phyloP scores from a whole-genome alignment of 2,888 invertebrate genomes.

The Balanococcus diminutus region DNA sequence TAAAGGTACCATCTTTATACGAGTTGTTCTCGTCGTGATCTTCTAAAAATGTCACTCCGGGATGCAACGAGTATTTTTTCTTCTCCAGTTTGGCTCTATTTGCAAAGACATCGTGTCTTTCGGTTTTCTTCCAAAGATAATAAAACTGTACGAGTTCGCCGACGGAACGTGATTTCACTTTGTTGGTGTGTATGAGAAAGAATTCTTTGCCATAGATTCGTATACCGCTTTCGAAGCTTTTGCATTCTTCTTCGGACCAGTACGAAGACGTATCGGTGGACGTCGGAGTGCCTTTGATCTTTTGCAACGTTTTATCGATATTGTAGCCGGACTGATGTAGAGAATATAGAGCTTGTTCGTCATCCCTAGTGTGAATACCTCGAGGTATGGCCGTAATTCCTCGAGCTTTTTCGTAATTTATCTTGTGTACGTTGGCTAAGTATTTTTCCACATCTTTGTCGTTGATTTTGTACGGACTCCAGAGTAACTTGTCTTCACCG shows the following conservation, averaged over 20 bases:
- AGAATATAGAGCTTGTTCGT: slow-evolving; percentile 87
- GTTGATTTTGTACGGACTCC: slow-evolving; percentile 83
- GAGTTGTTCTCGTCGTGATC: slow-evolving; percentile 57
- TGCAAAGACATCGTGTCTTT: slow-evolving; percentile 88
- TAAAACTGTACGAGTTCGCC: slow-evolving; percentile 97
- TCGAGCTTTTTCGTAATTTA: slow-evolving; percentile 61
- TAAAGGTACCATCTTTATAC: slow-evolving; percentile 61
- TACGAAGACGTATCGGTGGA: slow-evolving; percentile 70
- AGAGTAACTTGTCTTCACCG: slow-evolving; percentile 84
- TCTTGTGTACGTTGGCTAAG: slow-evolving; percentile 66
- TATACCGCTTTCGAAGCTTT: slow-evolving; percentile 94
- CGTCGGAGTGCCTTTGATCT: slow-evolving; percentile 58
- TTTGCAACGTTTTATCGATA: slow-evolving; percentile 81
- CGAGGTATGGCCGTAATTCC: slow-evolving; percentile 68
- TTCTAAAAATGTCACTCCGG: slow-evolving; percentile 73
- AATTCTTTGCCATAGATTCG: slow-evolving; percentile 95
- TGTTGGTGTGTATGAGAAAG: slow-evolving; percentile 88
- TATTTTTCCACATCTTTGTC: slow-evolving; percentile 80
- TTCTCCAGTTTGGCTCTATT: slow-evolving; percentile 88
- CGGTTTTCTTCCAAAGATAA: slow-evolving; percentile 98
- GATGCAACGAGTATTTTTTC: slow-evolving; percentile 89
- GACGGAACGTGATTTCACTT: slow-evolving; percentile 91
- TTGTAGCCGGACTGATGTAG: slow-evolving; percentile 94
- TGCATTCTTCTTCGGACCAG: slow-evolving; percentile 98
- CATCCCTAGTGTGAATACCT: slow-evolving; percentile 81